phyloP scores from a whole-genome alignment of 2,797 vertebrate species.

The Scarus forsteni region DNA sequence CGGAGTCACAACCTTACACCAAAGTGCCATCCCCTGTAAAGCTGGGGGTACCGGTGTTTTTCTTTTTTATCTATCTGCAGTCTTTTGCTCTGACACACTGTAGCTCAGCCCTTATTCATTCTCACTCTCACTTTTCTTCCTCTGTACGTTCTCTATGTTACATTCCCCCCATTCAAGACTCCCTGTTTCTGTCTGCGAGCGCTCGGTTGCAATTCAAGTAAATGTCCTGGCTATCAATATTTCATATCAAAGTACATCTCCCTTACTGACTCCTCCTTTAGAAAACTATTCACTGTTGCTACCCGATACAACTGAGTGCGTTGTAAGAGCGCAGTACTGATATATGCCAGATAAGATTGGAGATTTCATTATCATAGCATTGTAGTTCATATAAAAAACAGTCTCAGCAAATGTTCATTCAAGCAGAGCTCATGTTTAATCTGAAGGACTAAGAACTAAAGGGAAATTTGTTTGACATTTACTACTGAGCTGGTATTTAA shows the following conservation, averaged over 20 bases:
- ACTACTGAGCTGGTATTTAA: slow-evolving; percentile 22
- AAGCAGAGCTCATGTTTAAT: slow-evolving; percentile 44
- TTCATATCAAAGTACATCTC: slow-evolving; percentile 73
- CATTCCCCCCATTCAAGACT: slow-evolving; percentile 38
- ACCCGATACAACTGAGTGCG: slow-evolving; percentile 54
- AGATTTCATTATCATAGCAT: slow-evolving; percentile 60
- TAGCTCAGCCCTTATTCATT: slow-evolving; percentile 18
- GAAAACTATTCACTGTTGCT: slow-evolving; percentile 31
- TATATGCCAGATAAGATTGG: slow-evolving; percentile 41
- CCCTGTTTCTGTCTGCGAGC: slow-evolving; percentile 49
- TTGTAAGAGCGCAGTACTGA: slow-evolving; percentile 47
- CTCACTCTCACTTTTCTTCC: not conserved
- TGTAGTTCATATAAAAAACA: slow-evolving; percentile 19
- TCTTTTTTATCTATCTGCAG: slow-evolving; percentile 56
- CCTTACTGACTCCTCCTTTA: slow-evolving; percentile 42
- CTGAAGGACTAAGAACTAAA: slow-evolving; percentile 30
- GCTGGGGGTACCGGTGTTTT: slow-evolving; percentile 29
- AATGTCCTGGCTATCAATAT: slow-evolving; percentile 77
- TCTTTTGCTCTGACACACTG: slow-evolving; percentile 51
- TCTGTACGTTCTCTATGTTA: slow-evolving; percentile 34
- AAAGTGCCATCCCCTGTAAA: slow-evolving; percentile 19
- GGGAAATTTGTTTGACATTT: slow-evolving; percentile 45
- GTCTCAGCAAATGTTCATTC: slow-evolving; percentile 37
- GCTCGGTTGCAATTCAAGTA: slow-evolving; percentile 71
- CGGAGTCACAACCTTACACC: slow-evolving; percentile 44